Conservation (phyloP, 2,113 vertebrate genomes). For the Empidonax alnorum region DNA sequence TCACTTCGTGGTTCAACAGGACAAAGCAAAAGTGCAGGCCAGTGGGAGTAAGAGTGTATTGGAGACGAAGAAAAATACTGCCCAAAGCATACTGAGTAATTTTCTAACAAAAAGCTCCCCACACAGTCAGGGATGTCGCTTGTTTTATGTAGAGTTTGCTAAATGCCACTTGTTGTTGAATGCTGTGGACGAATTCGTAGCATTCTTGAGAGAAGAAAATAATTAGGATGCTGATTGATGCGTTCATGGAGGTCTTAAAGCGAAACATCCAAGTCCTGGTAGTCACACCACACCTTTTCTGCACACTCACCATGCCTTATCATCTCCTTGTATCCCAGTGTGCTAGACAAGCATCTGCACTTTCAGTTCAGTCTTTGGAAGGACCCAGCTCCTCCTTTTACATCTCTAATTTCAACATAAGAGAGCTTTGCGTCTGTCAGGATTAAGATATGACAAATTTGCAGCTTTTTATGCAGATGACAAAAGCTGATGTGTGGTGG, state of each 20-base stretch:
- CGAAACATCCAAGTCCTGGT: neutral
- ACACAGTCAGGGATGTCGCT: fast-evolving
- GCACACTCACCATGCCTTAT: neutral
- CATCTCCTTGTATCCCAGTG: neutral
- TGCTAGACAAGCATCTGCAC: too few relatives aligned
- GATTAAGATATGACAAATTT: neutral
- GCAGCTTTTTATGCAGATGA: neutral
- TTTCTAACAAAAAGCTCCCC: neutral
- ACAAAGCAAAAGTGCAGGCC: neutral
- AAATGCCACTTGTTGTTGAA: neutral
- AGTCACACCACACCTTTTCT: neutral
- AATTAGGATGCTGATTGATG: neutral
- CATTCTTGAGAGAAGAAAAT: neutral
- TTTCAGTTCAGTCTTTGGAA: neutral
- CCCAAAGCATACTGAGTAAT: neutral
- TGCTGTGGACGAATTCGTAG: neutral
- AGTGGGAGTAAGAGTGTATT: neutral
- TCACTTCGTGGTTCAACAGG: neutral
- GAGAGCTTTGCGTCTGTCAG: neutral
- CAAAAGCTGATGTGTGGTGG: neutral
- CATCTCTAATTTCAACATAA: neutral
- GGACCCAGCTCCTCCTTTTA: neutral
- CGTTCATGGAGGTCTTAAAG: neutral
- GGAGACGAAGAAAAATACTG: neutral
- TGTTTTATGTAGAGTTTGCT: neutral